A percentile compares a stretch with the other conserved stretches of the same genome.
Conservation (phyloP, 2,888 invertebrate species). For the Elysia crispata region DNA sequence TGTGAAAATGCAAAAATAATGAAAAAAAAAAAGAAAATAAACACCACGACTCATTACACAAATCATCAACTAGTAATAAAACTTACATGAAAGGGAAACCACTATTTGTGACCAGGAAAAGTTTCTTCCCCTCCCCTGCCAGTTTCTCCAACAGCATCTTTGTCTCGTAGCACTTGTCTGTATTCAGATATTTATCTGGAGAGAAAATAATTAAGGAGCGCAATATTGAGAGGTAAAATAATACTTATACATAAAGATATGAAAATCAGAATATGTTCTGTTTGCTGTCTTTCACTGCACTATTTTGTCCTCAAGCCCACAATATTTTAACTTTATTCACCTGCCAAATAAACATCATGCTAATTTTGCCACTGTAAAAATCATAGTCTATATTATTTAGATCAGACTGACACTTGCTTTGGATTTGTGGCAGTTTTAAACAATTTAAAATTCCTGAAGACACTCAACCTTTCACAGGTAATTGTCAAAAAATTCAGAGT, state of each 20-base stretch:
- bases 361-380: too few species aligned
- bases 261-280: neutral
- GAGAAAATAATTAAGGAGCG: neutral
- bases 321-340: too few species aligned
- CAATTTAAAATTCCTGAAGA: neutral
- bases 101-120: slow-evolving; percentile 97
- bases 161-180: slow-evolving; percentile 79
- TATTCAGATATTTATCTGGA: slow-evolving; percentile 65
- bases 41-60: neutral
- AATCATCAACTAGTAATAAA: neutral
- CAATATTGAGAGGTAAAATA: neutral
- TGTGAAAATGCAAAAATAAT: too few species aligned
- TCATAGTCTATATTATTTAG: too few species aligned
- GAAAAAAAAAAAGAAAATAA: neutral
- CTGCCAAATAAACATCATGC: too few species aligned
- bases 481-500: neutral
- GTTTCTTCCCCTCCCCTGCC: slow-evolving; percentile 86
- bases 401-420: too few species aligned
- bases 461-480: neutral
- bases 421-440: neutral
- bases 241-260: neutral
- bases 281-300: too few species aligned
- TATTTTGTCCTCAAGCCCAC: too few species aligned
- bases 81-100: slow-evolving; percentile 93
- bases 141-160: slow-evolving; percentile 87